Evolutionary conservation across 1,140 invertebrate genomes (phyloP).

Genomic region (Druon quercuslanigerum): DNA sequence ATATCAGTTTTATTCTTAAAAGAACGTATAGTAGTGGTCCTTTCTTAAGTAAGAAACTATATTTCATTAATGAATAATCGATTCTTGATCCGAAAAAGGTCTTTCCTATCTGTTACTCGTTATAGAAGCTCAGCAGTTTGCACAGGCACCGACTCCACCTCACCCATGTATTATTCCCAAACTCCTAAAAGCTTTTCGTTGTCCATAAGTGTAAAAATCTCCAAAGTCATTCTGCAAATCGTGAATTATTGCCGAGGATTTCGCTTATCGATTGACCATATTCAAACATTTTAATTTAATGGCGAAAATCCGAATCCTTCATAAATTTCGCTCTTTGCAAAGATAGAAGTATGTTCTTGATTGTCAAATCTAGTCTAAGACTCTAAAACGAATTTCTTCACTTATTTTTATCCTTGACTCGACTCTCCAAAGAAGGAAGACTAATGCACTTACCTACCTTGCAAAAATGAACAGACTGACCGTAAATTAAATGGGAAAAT

Average conservation of each 20-base stretch:
- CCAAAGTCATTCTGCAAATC: slow-evolving; percentile 53
- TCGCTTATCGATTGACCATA: neutral
- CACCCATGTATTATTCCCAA: slow-evolving; percentile 65
- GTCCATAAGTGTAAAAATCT: slow-evolving; percentile 61
- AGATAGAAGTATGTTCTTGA: no score
- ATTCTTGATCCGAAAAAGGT: slow-evolving; percentile 42
- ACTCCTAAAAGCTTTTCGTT: slow-evolving; percentile 66
- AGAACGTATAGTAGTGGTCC: no score
- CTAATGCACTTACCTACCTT: no score
- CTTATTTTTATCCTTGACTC: no score
- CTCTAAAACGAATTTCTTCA: no score
- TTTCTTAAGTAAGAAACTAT: neutral
- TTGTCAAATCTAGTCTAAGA: no score
- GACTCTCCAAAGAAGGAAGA: no score
- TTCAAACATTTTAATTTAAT: neutral
- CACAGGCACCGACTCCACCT: slow-evolving; percentile 32
- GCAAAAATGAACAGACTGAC: no score
- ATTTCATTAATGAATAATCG: slow-evolving; percentile 14
- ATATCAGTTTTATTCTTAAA: no score
- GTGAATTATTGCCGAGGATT: slow-evolving; percentile 53
- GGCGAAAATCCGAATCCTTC: neutral
- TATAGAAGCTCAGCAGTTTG: slow-evolving; percentile 32
- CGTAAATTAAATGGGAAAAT: no score
- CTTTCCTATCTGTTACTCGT: slow-evolving; percentile 35
- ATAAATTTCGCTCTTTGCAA: no score